Evolutionary conservation across 2,888 invertebrate genomes (phyloP).

Genomic region (Sphecodes monilicornis): DNA sequence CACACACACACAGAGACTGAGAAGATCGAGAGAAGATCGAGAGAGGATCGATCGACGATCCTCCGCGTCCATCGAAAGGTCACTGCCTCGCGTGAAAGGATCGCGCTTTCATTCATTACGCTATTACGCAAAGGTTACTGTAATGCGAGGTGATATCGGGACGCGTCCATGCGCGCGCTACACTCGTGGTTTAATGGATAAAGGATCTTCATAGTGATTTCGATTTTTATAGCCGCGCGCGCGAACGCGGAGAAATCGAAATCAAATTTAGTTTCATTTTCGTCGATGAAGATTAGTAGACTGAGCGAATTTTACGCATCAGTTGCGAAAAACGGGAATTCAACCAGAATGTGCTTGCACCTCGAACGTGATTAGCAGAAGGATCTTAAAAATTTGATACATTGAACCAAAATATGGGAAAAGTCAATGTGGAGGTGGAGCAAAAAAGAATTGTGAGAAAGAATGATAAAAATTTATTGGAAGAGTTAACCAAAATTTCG

Average conservation of each 20-base stretch:
- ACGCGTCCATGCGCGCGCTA: background rate
- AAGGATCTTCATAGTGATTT: background rate
- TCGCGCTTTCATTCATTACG: slow-evolving; percentile 55
- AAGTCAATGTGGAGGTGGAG: too few relatives aligned
- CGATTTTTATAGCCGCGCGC: background rate
- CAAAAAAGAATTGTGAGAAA: too few relatives aligned
- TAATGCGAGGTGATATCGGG: slow-evolving; percentile 17
- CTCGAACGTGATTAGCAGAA: background rate
- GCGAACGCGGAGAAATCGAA: background rate
- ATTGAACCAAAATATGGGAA: too few relatives aligned
- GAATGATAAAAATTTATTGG: too few relatives aligned
- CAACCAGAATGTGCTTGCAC: background rate
- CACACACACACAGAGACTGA: background rate
- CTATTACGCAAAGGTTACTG: slow-evolving; percentile 51
- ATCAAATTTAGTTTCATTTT: background rate
- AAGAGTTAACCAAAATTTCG: too few relatives aligned
- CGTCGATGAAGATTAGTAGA: background rate
- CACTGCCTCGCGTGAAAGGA: slow-evolving; percentile 62
- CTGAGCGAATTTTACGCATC: background rate
- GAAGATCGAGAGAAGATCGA: slow-evolving; percentile 1
- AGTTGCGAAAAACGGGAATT: background rate
- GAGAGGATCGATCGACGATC: slow-evolving; percentile 19
- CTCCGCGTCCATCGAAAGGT: slow-evolving; percentile 47
- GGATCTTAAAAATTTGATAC: fast-evolving
- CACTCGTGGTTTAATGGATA: background rate